These are phyloP conservation scores for Azemiops feae DNA, from an alignment of 2,113 vertebrate genomes.

Conservation along the genomic window DNA sequence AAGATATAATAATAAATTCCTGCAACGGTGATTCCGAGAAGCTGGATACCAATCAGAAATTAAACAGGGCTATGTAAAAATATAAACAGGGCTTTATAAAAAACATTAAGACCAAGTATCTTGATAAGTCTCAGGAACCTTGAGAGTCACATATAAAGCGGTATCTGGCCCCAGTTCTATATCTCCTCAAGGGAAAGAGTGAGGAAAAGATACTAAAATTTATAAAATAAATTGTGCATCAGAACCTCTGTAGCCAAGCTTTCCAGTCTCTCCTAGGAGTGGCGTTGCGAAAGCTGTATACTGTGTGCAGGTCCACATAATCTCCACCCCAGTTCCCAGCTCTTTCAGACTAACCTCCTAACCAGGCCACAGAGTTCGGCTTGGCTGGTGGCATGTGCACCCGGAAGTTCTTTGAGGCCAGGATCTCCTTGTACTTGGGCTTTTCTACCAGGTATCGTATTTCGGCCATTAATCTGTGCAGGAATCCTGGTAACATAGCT, in stretches of 20 bases:
- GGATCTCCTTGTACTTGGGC: slow-evolving; percentile 85
- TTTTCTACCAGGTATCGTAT: slow-evolving; percentile 91
- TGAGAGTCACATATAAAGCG: too few relatives aligned
- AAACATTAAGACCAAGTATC: background rate
- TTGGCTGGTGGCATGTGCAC: slow-evolving; percentile 93
- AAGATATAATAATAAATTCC: background rate
- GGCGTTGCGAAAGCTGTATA: too few relatives aligned
- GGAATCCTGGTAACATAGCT: slow-evolving; percentile 91
- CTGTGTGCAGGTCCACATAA: too few relatives aligned
- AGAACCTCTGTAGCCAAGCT: background rate
- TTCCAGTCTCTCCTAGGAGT: background rate
- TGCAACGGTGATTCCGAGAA: background rate
- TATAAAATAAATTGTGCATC: background rate
- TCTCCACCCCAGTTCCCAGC: fast-evolving
- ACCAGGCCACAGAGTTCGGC: slow-evolving; percentile 94
- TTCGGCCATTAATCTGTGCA: slow-evolving; percentile 91
- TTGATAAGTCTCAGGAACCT: background rate
- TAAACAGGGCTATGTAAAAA: background rate
- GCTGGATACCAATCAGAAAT: background rate
- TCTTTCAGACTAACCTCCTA: slow-evolving; percentile 82
- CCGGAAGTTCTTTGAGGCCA: slow-evolving; percentile 88
- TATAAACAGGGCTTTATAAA: background rate
- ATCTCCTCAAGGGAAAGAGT: background rate
- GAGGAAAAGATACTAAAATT: background rate
- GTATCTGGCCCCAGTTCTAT: background rate